Conservation (phyloP, 2,888 invertebrate genomes). For the Euplagia quadripunctaria region DNA sequence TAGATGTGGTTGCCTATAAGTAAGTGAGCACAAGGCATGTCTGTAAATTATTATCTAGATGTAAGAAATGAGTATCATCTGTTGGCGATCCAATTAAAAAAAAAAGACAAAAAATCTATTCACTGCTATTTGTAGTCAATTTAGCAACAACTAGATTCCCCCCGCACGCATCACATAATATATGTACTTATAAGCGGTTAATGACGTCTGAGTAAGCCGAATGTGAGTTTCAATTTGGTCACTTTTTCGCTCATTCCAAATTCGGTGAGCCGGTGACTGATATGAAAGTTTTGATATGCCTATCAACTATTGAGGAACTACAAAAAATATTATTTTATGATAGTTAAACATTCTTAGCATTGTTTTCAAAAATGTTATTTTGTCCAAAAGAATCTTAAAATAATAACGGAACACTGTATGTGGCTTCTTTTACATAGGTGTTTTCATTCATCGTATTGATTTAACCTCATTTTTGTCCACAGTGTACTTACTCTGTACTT, state of each 20-base stretch:
- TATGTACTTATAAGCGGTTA: neutral
- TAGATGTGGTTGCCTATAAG: too few species aligned
- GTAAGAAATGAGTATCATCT: too few species aligned
- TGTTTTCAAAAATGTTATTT: too few species aligned
- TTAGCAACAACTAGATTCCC: neutral
- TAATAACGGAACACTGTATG: too few species aligned
- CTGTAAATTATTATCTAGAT: too few species aligned
- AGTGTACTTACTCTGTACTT: constrained; percentile 8
- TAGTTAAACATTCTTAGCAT: too few species aligned
- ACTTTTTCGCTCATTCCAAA: neutral
- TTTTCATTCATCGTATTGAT: constrained; percentile 11
- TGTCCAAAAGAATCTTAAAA: too few species aligned
- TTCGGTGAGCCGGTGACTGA: neutral
- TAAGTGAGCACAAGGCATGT: too few species aligned
- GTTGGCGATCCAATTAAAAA: too few species aligned
- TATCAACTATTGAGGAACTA: neutral
- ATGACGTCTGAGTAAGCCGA: neutral
- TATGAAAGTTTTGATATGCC: neutral
- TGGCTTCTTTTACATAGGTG: neutral
- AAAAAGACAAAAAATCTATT: neutral
- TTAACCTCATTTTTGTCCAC: constrained; percentile 7
- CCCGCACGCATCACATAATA: neutral
- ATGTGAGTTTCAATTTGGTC: neutral
- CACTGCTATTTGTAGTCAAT: neutral
- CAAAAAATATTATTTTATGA: neutral